Base-by-base conservation (phyloP, 64 coral and sea anemone genomes). In the Pocillopora damicornis region DNA sequence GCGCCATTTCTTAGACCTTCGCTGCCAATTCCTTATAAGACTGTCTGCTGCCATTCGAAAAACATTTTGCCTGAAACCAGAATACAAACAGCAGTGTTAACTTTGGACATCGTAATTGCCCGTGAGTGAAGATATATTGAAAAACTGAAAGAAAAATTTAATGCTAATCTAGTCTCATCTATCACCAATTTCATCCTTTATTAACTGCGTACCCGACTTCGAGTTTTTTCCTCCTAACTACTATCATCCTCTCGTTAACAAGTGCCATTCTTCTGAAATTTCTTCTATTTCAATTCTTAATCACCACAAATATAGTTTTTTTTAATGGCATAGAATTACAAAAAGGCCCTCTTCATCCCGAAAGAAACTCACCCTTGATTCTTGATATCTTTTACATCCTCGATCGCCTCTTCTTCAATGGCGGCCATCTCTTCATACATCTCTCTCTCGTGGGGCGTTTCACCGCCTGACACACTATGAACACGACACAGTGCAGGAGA, bases 1-100 rank as follows among this genome's bases (percentile, higher is more conserved):
- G 7, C 94, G 91, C 94, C 94, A 96, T 81, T 89, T 89, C 67
- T 90, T 96, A 18, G 94, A 96, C 34, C 73, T 81, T 83, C 91
- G 51, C 74, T 82, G 91, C 91, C 88, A 96, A 69, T 88, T 89
- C 15, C 89, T 88, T 35, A 87, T 93, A 67, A 96, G 78, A 69
- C 73, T 92, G 1, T 81, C 94, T 1, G 90, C 88, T 15, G 82
- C 90, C 62, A 76, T 87, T 79, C 76, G 73, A 86, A 91, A 80
- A 23, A 86, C 67, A 76, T 63, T 91, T 91, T 91, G 90, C 13
- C 90, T 91, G 61, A 60, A 38, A 90, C 73, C 10, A 37, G 11
- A 36, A 76, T 51, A 74, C 0, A 76, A 56, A 71, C 26, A 75
- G 23, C 22, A n/a, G 42, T 22, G 42, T 51, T 51, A 2, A 51